phyloP scores from a whole-genome alignment of 2,113 vertebrate genomes.

The Penelope pileata region DNA sequence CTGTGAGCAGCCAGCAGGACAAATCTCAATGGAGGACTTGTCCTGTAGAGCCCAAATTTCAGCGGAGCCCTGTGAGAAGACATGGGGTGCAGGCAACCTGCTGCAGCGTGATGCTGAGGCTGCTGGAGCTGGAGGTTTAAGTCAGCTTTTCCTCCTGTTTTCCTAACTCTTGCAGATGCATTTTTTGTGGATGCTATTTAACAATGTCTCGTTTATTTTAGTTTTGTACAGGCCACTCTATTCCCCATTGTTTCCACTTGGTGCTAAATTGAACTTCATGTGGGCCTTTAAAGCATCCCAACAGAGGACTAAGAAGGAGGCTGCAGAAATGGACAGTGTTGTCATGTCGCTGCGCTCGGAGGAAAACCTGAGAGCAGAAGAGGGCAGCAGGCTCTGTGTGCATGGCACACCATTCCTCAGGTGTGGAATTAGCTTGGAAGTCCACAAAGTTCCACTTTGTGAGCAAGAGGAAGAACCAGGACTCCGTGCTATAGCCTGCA shows the following conservation, averaged over 20 bases:
- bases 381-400: not conserved
- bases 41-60: not conserved
- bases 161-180: not conserved
- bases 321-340: not conserved
- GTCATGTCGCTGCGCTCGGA: not conserved
- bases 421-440: slow-evolving; percentile 37
- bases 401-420: not conserved
- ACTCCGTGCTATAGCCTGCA: not conserved
- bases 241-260: not conserved
- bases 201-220: not conserved
- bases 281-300: not conserved
- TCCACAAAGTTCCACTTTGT: not conserved
- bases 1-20: not conserved
- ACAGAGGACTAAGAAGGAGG: not conserved
- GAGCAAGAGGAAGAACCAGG: not conserved
- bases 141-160: not conserved
- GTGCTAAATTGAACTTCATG: not conserved
- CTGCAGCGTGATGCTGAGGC: not conserved
- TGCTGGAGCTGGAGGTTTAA: not conserved
- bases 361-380: not conserved
- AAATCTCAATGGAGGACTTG: not conserved
- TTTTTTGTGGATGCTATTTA: not conserved
- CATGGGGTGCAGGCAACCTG: not conserved
- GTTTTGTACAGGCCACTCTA: not conserved
- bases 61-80: rapidly evolving